Percentiles rank a stretch among this genome's conserved stretches.
phyloP scores from a whole-genome alignment of 2,888 invertebrate genomes.

The Adineta ricciae region DNA sequence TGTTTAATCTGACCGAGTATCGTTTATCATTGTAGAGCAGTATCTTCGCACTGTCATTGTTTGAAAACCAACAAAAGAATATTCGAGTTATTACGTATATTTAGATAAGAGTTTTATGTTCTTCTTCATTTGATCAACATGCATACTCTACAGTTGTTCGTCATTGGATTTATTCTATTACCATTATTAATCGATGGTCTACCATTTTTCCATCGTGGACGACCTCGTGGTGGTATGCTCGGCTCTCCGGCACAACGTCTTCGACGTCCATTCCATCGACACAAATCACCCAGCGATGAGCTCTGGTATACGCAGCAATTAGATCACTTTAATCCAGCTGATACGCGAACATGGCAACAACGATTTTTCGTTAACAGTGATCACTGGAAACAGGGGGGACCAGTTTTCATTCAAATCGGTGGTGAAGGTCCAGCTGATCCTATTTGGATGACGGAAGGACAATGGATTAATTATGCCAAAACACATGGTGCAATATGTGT shows the following conservation, averaged over 20 bases:
- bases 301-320: constrained; percentile 71
- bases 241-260: not conserved
- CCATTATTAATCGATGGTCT: not conserved
- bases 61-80: not conserved
- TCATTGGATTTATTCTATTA: not conserved
- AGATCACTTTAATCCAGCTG: constrained; percentile 69
- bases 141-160: not conserved
- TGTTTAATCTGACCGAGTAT: not conserved
- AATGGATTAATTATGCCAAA: constrained; percentile 55
- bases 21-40: not conserved
- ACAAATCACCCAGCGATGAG: constrained; percentile 44
- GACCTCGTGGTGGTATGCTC: not conserved
- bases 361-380: constrained; percentile 69
- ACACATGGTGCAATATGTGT: constrained; percentile 66
- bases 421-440: constrained; percentile 76
- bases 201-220: not conserved
- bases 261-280: not conserved
- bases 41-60: not conserved
- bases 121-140: not conserved
- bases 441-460: constrained; percentile 75
- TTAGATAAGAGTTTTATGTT: not conserved
- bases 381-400: constrained; percentile 65
- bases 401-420: constrained; percentile 85
- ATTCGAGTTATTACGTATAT: not conserved
- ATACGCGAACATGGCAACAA: constrained; percentile 67